phyloP scores from a whole-genome alignment of 2,113 vertebrate species.

The Podilymbus podiceps region DNA sequence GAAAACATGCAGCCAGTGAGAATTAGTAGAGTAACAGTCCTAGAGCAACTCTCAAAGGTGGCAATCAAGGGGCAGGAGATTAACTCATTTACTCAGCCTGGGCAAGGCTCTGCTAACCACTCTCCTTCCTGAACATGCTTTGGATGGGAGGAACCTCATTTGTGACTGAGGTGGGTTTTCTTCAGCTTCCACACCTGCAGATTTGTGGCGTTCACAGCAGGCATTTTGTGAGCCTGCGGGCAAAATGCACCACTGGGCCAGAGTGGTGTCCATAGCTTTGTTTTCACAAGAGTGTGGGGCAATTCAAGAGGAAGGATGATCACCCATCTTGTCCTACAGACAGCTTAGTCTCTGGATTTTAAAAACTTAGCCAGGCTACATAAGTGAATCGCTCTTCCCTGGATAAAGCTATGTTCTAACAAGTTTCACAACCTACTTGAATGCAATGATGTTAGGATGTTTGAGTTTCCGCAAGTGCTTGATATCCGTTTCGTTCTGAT shows the following conservation, averaged over 20 bases:
- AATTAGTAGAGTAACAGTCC: not conserved
- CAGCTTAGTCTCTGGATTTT: not conserved
- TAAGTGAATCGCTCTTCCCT: rapidly evolving
- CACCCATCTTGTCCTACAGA: not conserved
- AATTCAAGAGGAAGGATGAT: not conserved
- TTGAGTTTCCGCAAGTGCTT: constrained; percentile 96
- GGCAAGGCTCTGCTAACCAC: not conserved
- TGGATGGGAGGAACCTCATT: not conserved
- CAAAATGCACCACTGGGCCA: not conserved
- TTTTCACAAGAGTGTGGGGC: not conserved
- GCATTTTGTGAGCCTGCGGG: not conserved
- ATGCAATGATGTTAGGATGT: constrained; percentile 97
- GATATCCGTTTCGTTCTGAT: constrained; percentile 98
- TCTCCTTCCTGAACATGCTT: not conserved
- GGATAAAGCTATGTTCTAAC: not conserved
- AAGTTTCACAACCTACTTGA: constrained; percentile 83
- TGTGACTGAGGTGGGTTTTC: not conserved
- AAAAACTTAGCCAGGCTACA: not conserved
- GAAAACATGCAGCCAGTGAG: not conserved
- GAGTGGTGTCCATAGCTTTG: not conserved
- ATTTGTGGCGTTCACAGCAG: not conserved
- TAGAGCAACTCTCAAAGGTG: not conserved
- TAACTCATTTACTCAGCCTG: not conserved
- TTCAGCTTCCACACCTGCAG: not conserved
- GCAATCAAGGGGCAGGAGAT: not conserved